Percentiles rank a stretch among this genome's conserved stretches.
These are phyloP conservation scores for Bufo bufo DNA, from an alignment of 2,113 vertebrate species.

Conservation along the genomic window DNA sequence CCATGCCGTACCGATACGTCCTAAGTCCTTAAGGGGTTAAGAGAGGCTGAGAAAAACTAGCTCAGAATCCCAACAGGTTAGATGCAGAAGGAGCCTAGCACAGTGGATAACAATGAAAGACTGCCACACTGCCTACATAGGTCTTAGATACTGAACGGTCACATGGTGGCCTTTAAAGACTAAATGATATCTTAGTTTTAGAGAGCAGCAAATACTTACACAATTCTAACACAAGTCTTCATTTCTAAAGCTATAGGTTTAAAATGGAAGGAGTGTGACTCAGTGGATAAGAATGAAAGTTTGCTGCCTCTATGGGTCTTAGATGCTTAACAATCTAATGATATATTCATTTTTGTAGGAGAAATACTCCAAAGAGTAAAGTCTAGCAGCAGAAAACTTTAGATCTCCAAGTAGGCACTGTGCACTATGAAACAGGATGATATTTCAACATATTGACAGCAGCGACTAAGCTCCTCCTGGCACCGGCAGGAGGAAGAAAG, in stretches of 20 bases:
- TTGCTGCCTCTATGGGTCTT: too few species aligned
- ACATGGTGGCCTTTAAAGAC: too few species aligned
- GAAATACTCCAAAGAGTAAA: too few species aligned
- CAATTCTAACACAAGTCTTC: too few species aligned
- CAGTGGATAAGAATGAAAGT: too few species aligned
- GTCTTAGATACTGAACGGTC: background rate
- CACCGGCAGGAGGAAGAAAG: background rate
- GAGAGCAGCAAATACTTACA: too few species aligned
- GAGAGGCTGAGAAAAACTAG: constrained; percentile 47
- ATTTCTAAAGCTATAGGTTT: too few species aligned
- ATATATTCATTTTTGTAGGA: too few species aligned
- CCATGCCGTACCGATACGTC: too few species aligned
- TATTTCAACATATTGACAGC: background rate
- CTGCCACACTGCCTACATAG: background rate
- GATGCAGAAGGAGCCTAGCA: background rate
- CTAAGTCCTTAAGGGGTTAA: too few species aligned
- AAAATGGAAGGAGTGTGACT: too few species aligned
- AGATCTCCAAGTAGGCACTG: background rate
- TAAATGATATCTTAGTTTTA: too few species aligned
- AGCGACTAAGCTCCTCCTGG: background rate
- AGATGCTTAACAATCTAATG: background rate
- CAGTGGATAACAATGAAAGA: background rate
- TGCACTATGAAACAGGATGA: background rate
- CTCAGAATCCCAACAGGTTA: constrained; percentile 36
- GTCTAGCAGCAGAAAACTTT: background rate